A percentile compares a stretch with the other conserved stretches of the same genome.
Evolutionary conservation across 2,888 invertebrate species (phyloP).

Genomic region (Calliphora vomitoria): DNA sequence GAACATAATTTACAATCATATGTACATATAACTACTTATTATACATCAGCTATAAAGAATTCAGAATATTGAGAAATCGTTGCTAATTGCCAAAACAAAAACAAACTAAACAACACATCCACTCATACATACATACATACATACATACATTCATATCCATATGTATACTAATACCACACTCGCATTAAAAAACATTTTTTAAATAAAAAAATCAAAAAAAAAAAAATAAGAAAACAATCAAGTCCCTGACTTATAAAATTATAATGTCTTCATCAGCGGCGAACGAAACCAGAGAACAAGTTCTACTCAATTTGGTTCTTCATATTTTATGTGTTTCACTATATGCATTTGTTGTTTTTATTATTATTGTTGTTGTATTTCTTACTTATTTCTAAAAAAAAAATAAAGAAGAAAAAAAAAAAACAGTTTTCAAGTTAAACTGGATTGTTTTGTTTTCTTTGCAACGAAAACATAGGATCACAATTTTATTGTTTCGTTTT

Average conservation of each 20-base stretch:
- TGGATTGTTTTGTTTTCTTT: constrained; percentile 60
- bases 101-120: too few relatives aligned
- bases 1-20: too few relatives aligned
- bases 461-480: constrained; percentile 33
- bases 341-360: constrained; percentile 27
- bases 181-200: background rate
- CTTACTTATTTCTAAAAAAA: constrained; percentile 24
- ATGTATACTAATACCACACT: background rate
- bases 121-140: too few relatives aligned
- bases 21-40: too few relatives aligned
- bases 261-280: constrained; percentile 65
- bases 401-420: background rate
- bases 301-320: constrained; percentile 56
- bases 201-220: background rate
- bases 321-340: constrained; percentile 50
- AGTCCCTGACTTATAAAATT: constrained; percentile 49
- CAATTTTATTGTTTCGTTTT: constrained; percentile 34
- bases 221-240: background rate
- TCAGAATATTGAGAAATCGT: too few relatives aligned
- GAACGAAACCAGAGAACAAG: constrained; percentile 56
- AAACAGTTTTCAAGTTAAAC: constrained; percentile 58
- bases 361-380: background rate
- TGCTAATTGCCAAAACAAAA: too few relatives aligned
- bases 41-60: too few relatives aligned
- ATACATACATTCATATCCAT: too few relatives aligned